phyloP scores from a whole-genome alignment of 2,888 invertebrate genomes.

The Biston betularia region DNA sequence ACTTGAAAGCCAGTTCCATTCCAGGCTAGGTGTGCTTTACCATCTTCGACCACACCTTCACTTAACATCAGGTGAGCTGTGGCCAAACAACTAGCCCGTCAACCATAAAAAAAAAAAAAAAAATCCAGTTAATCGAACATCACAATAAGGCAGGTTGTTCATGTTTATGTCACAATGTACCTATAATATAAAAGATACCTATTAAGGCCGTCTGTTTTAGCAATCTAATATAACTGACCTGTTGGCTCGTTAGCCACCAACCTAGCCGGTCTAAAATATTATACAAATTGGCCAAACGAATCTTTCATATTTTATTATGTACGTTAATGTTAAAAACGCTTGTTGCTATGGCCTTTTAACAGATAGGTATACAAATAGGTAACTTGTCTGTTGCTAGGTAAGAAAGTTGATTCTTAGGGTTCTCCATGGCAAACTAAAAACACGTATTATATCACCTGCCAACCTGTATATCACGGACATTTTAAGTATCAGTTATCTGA shows the following conservation, averaged over 20 bases:
- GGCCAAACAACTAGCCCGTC: no score
- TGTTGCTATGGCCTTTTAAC: slow-evolving; percentile 57
- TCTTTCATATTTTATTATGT: slow-evolving; percentile 41
- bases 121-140: no score
- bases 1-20: no score
- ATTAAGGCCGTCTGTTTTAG: not conserved
- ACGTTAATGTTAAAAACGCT: slow-evolving; percentile 44
- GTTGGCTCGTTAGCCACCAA: not conserved
- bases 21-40: no score
- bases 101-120: no score
- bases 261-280: not conserved
- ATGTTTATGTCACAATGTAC: not conserved
- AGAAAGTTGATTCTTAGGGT: not conserved
- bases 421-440: not conserved
- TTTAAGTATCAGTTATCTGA: no score
- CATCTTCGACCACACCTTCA: no score
- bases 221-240: slow-evolving; percentile 1
- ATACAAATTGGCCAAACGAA: slow-evolving; percentile 32
- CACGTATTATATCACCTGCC: no score
- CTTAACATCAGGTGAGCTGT: no score
- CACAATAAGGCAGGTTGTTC: not conserved
- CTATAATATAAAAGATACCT: no score
- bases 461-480: no score
- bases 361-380: slow-evolving; percentile 38
- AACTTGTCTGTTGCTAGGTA: slow-evolving; percentile 26